Conservation (phyloP, 1,140 invertebrate genomes). For the Polyergus mexicanus region DNA sequence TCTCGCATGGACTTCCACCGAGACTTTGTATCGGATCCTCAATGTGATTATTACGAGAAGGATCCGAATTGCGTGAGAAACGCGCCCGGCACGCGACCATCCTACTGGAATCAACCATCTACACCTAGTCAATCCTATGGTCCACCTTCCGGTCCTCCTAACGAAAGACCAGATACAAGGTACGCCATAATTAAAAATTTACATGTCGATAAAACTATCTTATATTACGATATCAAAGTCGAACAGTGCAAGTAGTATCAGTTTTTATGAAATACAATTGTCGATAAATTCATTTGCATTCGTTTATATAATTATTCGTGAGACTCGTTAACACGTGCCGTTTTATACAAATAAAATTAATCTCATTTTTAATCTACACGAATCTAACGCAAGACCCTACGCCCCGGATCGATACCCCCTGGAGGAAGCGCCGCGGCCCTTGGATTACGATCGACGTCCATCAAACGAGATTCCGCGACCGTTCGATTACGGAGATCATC, state of each 20-base stretch:
- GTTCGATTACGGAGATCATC: constrained; percentile 42
- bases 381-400: constrained; percentile 45
- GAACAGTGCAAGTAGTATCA: background rate
- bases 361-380: constrained; percentile 3
- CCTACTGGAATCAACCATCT: constrained; percentile 47
- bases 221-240: constrained; percentile 2
- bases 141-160: background rate
- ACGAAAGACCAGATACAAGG: constrained; percentile 60
- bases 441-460: constrained; percentile 51
- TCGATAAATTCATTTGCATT: constrained; percentile 2
- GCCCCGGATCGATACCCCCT: constrained; percentile 51
- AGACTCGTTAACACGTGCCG: background rate
- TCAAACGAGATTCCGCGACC: constrained; percentile 54
- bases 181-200: constrained; percentile 57
- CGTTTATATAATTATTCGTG: background rate
- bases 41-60: constrained; percentile 92
- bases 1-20: constrained; percentile 88
- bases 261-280: background rate
- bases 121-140: constrained; percentile 28
- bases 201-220: constrained; percentile 39
- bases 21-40: constrained; percentile 89
- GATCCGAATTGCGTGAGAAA: constrained; percentile 86
- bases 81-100: background rate
- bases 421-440: constrained; percentile 37
- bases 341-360: background rate